Conservation (phyloP, 2,113 vertebrate genomes). For the Loxodonta africana region DNA sequence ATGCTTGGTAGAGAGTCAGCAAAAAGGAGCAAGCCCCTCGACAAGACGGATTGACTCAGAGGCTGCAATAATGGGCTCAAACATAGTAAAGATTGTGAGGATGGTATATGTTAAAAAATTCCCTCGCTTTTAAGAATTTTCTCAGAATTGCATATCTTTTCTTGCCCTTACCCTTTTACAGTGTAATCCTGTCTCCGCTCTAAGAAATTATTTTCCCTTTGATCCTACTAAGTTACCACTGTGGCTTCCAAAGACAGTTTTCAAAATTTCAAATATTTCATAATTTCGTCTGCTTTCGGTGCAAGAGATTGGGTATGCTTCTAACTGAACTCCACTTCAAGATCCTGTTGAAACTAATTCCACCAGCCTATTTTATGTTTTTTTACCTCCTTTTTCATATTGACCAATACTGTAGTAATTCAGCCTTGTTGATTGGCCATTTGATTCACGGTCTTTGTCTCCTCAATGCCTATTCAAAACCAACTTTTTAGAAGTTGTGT, state of each 20-base stretch:
- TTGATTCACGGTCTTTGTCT: neutral
- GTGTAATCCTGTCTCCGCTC: neutral
- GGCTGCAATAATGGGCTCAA: no score
- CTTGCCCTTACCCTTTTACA: no score
- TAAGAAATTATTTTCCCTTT: neutral
- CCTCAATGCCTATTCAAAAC: neutral
- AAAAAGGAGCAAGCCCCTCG: no score
- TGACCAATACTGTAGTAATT: neutral
- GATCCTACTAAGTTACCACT: neutral
- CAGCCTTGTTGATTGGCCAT: neutral
- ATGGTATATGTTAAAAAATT: neutral
- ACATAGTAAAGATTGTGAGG: no score
- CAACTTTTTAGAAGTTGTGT: neutral
- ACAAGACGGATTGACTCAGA: no score
- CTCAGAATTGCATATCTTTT: neutral
- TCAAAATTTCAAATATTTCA: neutral
- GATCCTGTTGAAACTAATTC: neutral
- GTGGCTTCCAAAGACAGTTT: neutral
- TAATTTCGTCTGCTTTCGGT: neutral
- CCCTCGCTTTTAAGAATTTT: neutral
- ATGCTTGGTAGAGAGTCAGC: no score
- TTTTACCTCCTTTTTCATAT: neutral
- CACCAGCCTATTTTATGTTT: neutral
- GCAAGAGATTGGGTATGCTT: neutral
- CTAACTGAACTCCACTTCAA: neutral